Percentiles rank a stretch among this genome's conserved stretches.
These are phyloP conservation scores for Scytalopus superciliaris DNA, from an alignment of 2,113 vertebrate genomes.

Conservation along the genomic window DNA sequence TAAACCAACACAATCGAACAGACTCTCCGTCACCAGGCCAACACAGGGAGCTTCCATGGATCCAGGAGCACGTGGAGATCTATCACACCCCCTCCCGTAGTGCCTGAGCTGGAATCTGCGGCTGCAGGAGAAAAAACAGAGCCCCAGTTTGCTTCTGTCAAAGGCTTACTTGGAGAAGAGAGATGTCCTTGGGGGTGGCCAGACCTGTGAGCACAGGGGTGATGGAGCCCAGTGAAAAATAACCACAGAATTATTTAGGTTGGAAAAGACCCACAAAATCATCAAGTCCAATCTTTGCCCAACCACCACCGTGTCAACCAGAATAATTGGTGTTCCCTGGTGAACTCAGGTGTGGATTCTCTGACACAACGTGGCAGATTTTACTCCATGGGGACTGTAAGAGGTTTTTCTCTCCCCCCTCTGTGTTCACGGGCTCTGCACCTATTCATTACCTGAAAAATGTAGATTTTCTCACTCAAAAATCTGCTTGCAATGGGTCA, in stretches of 20 bases:
- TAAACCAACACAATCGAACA: slow-evolving; percentile 49
- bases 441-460: neutral
- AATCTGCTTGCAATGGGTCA: neutral
- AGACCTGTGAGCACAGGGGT: neutral
- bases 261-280: neutral
- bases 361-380: neutral
- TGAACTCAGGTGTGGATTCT: neutral
- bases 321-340: neutral
- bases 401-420: neutral
- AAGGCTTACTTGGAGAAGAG: neutral
- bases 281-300: neutral
- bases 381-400: rapidly evolving
- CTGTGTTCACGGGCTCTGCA: neutral
- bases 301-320: no score
- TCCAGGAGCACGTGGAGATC: neutral
- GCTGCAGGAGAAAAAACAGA: neutral
- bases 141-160: neutral
- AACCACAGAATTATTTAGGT: neutral
- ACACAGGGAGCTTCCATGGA: neutral
- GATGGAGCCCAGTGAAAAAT: neutral
- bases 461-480: neutral
- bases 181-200: neutral
- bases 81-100: neutral
- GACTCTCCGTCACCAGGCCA: neutral
- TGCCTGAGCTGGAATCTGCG: neutral